Evolutionary conservation across 2,888 invertebrate species (phyloP).

Genomic region (Blera fallax): DNA sequence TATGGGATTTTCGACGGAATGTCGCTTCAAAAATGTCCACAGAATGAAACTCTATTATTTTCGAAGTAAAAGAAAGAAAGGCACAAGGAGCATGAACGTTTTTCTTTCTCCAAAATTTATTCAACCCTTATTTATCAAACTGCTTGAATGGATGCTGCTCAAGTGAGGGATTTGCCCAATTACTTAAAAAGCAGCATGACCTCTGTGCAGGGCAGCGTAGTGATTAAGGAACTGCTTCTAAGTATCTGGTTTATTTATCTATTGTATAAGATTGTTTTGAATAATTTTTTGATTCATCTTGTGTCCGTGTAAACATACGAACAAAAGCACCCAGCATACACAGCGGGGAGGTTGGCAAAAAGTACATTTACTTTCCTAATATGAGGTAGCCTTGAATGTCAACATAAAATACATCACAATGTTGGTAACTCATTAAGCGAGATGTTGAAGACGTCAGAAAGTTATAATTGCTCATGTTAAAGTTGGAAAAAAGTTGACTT

Average conservation of each 20-base stretch:
- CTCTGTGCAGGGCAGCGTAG: conserved; percentile 11
- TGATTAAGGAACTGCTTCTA: conserved; percentile 43
- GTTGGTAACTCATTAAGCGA: neutral
- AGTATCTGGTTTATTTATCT: conserved; percentile 43
- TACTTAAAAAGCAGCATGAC: conserved; percentile 45
- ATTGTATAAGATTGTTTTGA: neutral
- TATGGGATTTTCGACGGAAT: conserved; percentile 38
- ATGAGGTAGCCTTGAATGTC: neutral
- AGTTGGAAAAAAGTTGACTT: neutral
- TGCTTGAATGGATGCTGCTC: conserved; percentile 35
- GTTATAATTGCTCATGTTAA: neutral
- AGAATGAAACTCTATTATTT: conserved; percentile 24
- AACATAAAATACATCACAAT: neutral
- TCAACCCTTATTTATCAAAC: conserved; percentile 59
- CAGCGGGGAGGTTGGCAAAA: neutral
- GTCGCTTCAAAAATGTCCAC: conserved; percentile 6
- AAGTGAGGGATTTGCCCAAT: conserved; percentile 56
- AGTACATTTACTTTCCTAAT: neutral
- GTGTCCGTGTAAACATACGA: neutral
- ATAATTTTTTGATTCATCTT: conserved; percentile 7
- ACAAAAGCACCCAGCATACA: neutral
- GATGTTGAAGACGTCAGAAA: neutral
- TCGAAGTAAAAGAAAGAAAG: conserved; percentile 6
- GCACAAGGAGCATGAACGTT: neutral
- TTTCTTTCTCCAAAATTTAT: conserved; percentile 20